A percentile compares a stretch with the other conserved stretches of the same genome.
These are phyloP conservation scores for Amphipoea lucens DNA, from an alignment of 2,888 invertebrate genomes.

Conservation along the genomic window DNA sequence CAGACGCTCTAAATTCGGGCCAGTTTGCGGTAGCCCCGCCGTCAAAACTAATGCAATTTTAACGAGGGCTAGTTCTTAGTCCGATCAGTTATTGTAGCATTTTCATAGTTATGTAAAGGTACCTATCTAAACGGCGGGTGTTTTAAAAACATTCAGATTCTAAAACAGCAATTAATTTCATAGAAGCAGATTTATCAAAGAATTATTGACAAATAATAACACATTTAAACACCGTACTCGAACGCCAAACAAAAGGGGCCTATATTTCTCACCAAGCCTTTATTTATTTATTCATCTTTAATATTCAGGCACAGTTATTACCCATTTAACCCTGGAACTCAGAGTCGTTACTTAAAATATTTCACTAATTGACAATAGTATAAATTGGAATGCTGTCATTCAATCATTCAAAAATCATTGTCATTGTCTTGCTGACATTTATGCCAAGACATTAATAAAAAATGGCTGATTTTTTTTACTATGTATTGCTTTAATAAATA, in stretches of 20 bases:
- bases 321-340: no score
- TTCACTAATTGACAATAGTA: no score
- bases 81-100: neutral
- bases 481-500: no score
- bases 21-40: slow-evolving; percentile 2
- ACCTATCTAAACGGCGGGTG: neutral
- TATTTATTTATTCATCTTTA: neutral
- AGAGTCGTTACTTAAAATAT: no score
- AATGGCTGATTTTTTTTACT: no score
- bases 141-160: neutral
- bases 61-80: slow-evolving; percentile 20
- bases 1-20: slow-evolving; percentile 22
- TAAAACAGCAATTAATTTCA: neutral
- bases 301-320: no score
- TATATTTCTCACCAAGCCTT: neutral
- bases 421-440: no score
- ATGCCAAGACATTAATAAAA: no score
- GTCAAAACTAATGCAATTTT: slow-evolving; percentile 35
- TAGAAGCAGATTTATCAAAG: neutral
- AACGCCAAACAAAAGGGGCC: neutral
- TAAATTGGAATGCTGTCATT: no score
- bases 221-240: neutral
- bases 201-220: neutral
- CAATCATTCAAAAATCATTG: no score
- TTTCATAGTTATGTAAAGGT: neutral